Base-by-base conservation (phyloP, 2,113 vertebrate genomes). In the Tringa solitaria region DNA sequence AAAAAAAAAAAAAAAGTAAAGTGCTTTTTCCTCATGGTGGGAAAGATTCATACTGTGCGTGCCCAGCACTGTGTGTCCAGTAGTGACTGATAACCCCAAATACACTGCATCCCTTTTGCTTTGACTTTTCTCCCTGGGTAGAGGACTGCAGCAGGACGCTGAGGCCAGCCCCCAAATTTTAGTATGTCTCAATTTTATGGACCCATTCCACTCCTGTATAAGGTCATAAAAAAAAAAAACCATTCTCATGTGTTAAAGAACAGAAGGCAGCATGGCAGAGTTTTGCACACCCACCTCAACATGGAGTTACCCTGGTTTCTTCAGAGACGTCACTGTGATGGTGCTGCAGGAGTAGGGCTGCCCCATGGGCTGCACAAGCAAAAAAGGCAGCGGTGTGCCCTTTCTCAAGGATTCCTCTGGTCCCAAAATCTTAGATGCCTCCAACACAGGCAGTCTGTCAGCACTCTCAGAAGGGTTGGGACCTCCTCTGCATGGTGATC, bases 21-120 rank as follows among this genome's bases (percentile, higher is more conserved):
- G 20, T 13, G 82, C 4, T 13, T 57, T 59, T 67, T 88, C 64
- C 12, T 64, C 46, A 27, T 16, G 16, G 46, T 15, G 18, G 28
- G 27, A 69, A 78, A 56, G 30, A 72, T 6, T 53, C 18, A 43
- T 24, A 21, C 10, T 33, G 59, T 30, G 51, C 14, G 26, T 56
- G 17, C 19, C 5, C 1, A 4, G 35, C 20, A 57, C 35, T 2
- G 4, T 9, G 50, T 60, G 6, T 30, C n/a, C 0, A 0, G 27
- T 54, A 8, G 11, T 57, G 64, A 59, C 13, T 21, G 18, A 18
- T 64, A 90, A 37, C 7, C 46, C 18, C 30, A 69, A 41, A 39
- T 56, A 51, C 6, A 28, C 18, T 53, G 22, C 41, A 41, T 61
- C 30, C 27, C 24, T 78, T 91, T 73, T 50, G 37, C 43, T 83